Conservation (phyloP, 2,888 invertebrate genomes). For the Rhaphigaster nebulosa region DNA sequence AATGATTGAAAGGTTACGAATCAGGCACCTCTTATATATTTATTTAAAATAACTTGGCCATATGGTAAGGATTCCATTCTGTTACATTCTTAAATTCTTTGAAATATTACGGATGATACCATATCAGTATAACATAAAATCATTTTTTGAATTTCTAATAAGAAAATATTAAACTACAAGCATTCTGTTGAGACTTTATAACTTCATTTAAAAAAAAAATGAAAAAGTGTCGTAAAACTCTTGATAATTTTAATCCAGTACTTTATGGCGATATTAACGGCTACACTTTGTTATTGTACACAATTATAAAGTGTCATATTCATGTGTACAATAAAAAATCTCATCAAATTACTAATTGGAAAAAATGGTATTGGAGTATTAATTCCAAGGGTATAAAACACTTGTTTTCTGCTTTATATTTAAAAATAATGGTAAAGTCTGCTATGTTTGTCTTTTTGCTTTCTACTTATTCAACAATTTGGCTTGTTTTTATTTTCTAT, state of each 20-base stretch:
- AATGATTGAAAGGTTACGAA: too few species aligned
- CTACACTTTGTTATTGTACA: neutral
- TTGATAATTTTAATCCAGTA: conserved; percentile 1
- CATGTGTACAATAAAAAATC: neutral
- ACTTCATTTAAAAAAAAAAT: neutral
- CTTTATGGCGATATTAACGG: neutral
- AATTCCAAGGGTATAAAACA: neutral
- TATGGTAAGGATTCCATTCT: neutral
- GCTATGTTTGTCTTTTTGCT: too few species aligned
- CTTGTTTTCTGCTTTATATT: too few species aligned
- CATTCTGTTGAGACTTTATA: neutral
- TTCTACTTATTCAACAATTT: neutral
- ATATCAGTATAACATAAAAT: neutral
- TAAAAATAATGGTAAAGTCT: neutral
- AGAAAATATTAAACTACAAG: conserved; percentile 39
- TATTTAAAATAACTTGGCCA: neutral
- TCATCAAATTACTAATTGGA: neutral
- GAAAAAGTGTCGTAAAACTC: neutral
- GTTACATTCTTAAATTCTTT: neutral
- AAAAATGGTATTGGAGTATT: neutral
- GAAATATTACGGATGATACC: conserved; percentile 8
- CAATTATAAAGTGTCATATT: neutral
- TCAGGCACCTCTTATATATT: too few species aligned
- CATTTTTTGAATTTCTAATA: neutral
- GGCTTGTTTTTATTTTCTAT: neutral